Percentiles rank a stretch among this genome's conserved stretches.
phyloP scores from a whole-genome alignment of 2,797 vertebrate species.

The Chrysocyon brachyurus region DNA sequence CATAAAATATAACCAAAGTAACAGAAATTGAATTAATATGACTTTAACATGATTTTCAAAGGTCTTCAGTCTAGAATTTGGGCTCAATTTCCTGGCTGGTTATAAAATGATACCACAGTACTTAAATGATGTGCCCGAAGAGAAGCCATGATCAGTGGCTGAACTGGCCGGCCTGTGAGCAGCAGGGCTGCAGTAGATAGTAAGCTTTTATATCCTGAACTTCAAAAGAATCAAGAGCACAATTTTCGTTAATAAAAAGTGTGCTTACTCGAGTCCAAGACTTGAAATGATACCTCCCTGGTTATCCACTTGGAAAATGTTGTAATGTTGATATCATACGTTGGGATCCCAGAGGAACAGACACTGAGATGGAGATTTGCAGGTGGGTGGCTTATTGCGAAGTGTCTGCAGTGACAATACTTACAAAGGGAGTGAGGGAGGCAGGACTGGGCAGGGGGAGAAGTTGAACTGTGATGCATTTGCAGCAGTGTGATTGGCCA shows the following conservation, averaged over 20 bases:
- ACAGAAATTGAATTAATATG: slow-evolving; percentile 68
- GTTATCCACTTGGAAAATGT: not conserved
- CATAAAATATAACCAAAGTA: slow-evolving; percentile 59
- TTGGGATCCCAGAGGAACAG: not conserved
- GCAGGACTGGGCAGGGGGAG: not conserved
- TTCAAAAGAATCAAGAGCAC: not conserved
- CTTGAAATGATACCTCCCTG: not conserved
- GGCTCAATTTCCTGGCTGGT: slow-evolving; percentile 65
- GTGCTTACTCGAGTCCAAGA: not conserved
- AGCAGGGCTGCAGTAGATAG: not conserved
- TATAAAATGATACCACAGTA: slow-evolving; percentile 64
- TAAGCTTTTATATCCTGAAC: not conserved
- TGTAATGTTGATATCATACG: not conserved
- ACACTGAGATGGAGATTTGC: not conserved
- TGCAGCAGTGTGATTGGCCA: not conserved
- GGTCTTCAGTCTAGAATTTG: slow-evolving; percentile 51
- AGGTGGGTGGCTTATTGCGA: not conserved
- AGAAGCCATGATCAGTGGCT: slow-evolving; percentile 22
- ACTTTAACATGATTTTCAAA: slow-evolving; percentile 75
- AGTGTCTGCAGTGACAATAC: not conserved
- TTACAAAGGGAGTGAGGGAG: not conserved
- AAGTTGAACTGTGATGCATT: not conserved
- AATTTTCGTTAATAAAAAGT: slow-evolving; percentile 18
- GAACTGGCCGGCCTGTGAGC: not conserved
- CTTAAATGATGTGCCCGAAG: slow-evolving; percentile 48